phyloP scores from a whole-genome alignment of 2,888 invertebrate species.

The Teinopalpus imperialis region DNA sequence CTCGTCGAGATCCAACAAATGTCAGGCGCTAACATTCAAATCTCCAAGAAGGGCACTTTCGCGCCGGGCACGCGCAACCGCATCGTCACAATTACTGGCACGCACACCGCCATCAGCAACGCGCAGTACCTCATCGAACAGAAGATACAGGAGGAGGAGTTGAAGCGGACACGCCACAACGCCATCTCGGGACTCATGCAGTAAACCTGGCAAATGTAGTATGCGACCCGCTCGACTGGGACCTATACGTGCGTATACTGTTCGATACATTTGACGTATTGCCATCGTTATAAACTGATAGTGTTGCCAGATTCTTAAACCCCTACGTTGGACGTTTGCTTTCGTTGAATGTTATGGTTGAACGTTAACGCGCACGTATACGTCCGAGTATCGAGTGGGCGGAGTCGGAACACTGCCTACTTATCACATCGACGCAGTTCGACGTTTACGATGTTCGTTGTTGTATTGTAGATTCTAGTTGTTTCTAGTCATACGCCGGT shows the following conservation, averaged over 20 bases:
- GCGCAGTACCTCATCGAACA: conserved; percentile 98
- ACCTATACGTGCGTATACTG: conserved; percentile 12
- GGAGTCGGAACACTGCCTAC: conserved; percentile 7
- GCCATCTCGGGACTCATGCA: conserved; percentile 88
- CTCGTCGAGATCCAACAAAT: conserved; percentile 98
- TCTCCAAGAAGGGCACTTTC: conserved; percentile 98
- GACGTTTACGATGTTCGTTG: conserved; percentile 13
- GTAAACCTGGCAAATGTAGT: conserved; percentile 58
- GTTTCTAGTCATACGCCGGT: conserved; percentile 28
- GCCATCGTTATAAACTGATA: no score
- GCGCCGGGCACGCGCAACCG: conserved; percentile 98
- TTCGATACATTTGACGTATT: no score
- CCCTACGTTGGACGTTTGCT: no score
- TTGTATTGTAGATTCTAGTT: conserved; percentile 26
- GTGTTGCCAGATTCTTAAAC: no score
- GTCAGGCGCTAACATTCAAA: conserved; percentile 98
- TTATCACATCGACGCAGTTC: conserved; percentile 21
- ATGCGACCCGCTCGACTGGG: neutral
- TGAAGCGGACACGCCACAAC: conserved; percentile 95
- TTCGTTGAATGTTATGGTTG: no score
- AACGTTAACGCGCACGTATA: neutral
- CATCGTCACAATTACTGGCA: conserved; percentile 97
- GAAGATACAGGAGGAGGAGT: conserved; percentile 97
- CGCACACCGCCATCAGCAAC: conserved; percentile 92
- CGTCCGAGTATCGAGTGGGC: neutral